A percentile compares a stretch with the other conserved stretches of the same genome.
These are phyloP conservation scores for mouse (Mus musculus) DNA, from an alignment of 2,113 vertebrate genomes.

Conservation along the genomic window DNA sequence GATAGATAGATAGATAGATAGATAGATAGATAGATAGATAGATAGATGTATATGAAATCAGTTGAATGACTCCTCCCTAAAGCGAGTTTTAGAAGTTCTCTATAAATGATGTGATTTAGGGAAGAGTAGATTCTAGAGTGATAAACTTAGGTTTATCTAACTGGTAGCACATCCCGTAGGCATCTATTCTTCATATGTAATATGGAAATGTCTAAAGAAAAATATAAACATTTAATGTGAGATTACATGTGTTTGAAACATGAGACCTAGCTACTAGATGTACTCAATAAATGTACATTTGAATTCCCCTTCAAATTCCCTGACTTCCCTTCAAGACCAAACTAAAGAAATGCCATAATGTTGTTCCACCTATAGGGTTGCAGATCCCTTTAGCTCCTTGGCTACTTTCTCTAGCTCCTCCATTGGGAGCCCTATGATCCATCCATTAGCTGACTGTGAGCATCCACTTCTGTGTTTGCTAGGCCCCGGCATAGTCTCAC, in stretches of 20 bases:
- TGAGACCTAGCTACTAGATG: neutral
- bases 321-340: neutral
- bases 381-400: too few species aligned
- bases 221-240: conserved; percentile 23
- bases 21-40: neutral
- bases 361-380: too few species aligned
- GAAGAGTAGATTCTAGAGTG: conserved; percentile 25
- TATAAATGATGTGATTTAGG: neutral
- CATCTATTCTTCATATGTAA: conserved; percentile 29
- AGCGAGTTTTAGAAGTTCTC: conserved; percentile 38
- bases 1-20: neutral
- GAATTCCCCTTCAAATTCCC: neutral
- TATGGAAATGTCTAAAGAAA: conserved; percentile 30
- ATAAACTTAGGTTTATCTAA: conserved; percentile 48
- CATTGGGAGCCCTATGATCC: too few species aligned
- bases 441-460: too few species aligned
- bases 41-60: conserved; percentile 33
- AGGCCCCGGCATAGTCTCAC: too few species aligned
- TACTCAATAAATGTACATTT: conserved; percentile 35
- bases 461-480: too few species aligned
- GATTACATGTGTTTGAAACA: conserved; percentile 33
- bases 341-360: too few species aligned
- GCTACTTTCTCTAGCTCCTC: too few species aligned
- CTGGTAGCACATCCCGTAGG: neutral
- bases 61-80: neutral